Conservation (phyloP, 1,140 invertebrate species). For the Pseudoatta argentina region DNA sequence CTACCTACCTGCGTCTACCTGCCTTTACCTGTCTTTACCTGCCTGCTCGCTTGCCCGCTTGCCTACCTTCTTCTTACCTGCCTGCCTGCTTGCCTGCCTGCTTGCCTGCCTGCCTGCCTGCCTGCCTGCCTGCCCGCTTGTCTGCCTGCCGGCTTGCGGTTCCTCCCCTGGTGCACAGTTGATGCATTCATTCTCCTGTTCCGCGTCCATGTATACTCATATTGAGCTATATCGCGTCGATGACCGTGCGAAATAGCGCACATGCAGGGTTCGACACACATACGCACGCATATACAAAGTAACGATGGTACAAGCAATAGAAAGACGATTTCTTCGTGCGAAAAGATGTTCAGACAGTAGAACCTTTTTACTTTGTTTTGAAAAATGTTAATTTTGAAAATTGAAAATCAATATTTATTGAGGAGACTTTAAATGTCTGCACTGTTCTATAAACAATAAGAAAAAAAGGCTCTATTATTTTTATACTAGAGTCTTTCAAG, state of each 20-base stretch:
- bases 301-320: background rate
- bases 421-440: background rate
- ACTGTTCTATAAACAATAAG: background rate
- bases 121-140: constrained; percentile 1
- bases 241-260: constrained; percentile 52
- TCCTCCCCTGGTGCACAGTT: constrained; percentile 1
- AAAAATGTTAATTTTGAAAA: background rate
- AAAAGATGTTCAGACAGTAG: background rate
- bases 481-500: too few species aligned
- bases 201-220: constrained; percentile 49
- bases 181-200: constrained; percentile 58
- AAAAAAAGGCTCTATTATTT: background rate
- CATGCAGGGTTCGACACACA: background rate
- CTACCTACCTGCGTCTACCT: constrained; percentile 69
- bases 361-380: background rate
- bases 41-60: constrained; percentile 21
- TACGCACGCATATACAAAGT: background rate
- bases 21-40: constrained; percentile 52
- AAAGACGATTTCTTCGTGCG: background rate
- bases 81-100: constrained; percentile 21
- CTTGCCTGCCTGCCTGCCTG: background rate
- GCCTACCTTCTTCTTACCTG: constrained; percentile 26
- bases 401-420: background rate
- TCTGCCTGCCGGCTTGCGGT: constrained; percentile 37
- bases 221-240: constrained; percentile 54